Conservation (phyloP, 2,113 vertebrate genomes). For the Irena cyanogastra region DNA sequence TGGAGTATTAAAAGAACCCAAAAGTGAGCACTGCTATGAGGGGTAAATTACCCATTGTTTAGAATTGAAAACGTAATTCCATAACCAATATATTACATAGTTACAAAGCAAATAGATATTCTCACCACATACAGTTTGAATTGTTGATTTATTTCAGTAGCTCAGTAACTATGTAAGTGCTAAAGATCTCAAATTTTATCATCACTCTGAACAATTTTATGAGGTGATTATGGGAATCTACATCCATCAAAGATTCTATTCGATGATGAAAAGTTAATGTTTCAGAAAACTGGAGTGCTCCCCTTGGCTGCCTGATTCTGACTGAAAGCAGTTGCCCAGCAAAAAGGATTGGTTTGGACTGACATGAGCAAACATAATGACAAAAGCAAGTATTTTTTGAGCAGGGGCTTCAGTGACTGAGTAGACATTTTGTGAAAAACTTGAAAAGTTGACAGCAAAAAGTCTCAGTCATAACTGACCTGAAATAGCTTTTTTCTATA, state of each 20-base stretch:
- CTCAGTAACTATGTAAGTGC: background rate
- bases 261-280: background rate
- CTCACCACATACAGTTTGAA: background rate
- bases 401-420: background rate
- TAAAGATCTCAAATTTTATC: conserved; percentile 5
- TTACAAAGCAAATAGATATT: background rate
- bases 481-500: background rate
- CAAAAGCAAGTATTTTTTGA: background rate
- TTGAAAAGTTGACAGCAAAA: background rate
- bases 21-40: background rate
- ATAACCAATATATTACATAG: background rate
- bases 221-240: background rate
- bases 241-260: background rate
- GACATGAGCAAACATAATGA: background rate
- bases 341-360: background rate
- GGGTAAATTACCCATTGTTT: background rate
- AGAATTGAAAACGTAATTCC: background rate
- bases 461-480: background rate
- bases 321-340: background rate
- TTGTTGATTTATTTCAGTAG: conserved; percentile 5
- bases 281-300: background rate
- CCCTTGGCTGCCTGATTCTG: background rate
- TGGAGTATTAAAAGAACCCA: background rate
- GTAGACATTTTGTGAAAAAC: background rate
- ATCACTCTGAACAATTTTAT: background rate